These are phyloP conservation scores for Mimas tiliae DNA, from an alignment of 2,888 invertebrate species.

Conservation along the genomic window DNA sequence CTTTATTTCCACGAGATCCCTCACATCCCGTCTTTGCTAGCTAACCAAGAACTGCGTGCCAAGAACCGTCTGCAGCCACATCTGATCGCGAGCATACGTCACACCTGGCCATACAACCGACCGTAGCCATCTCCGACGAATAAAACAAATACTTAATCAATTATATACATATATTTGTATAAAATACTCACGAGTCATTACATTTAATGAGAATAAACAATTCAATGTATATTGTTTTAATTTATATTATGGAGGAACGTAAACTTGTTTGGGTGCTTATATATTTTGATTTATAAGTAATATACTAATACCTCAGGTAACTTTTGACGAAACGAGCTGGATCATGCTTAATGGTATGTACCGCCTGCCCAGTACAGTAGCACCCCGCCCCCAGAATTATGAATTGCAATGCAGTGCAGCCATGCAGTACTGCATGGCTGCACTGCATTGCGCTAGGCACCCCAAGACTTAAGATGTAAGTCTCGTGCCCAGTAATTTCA, in stretches of 20 bases:
- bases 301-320: too few species aligned
- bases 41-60: constrained; percentile 85
- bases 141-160: constrained; percentile 41
- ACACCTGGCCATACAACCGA: constrained; percentile 85
- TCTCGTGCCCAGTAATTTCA: too few species aligned
- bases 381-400: too few species aligned
- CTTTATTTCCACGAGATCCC: constrained; percentile 87
- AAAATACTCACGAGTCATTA: constrained; percentile 48
- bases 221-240: background rate
- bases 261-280: background rate
- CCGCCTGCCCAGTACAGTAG: too few species aligned
- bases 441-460: too few species aligned
- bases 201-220: constrained; percentile 28
- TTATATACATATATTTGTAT: constrained; percentile 50
- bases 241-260: background rate
- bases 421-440: too few species aligned
- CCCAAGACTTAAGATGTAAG: too few species aligned
- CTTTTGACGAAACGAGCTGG: too few species aligned
- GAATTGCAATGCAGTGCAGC: too few species aligned
- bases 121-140: constrained; percentile 51
- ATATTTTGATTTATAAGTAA: too few species aligned
- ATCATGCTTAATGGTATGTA: too few species aligned
- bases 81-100: constrained; percentile 86
- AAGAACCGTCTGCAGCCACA: constrained; percentile 86
- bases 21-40: constrained; percentile 85